Conservation (phyloP, 2,888 invertebrate genomes). For the Epistrophe eligans region DNA sequence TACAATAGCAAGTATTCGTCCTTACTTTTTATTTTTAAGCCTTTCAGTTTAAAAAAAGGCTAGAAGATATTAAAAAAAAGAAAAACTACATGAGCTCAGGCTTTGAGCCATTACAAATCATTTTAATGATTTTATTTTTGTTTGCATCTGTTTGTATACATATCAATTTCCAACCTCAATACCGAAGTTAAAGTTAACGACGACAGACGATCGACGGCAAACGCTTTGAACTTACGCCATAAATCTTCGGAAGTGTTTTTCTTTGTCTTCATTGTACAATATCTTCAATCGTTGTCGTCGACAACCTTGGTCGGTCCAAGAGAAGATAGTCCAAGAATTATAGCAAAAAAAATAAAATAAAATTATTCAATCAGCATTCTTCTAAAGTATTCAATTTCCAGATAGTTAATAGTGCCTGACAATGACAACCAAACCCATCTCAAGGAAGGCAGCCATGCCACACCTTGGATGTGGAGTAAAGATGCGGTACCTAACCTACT, state of each 20-base stretch:
- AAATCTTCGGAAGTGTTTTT: constrained; percentile 9
- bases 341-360: background rate
- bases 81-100: background rate
- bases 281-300: background rate
- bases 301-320: background rate
- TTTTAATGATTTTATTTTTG: background rate
- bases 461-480: constrained; percentile 44
- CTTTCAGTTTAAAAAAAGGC: too few species aligned
- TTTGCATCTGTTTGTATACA: too few species aligned
- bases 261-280: constrained; percentile 7
- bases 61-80: too few species aligned
- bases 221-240: constrained; percentile 16
- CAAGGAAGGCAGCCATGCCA: constrained; percentile 30
- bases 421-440: constrained; percentile 24
- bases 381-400: constrained; percentile 45
- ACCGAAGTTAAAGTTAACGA: background rate
- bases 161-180: background rate
- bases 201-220: background rate
- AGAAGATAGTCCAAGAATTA: constrained; percentile 30
- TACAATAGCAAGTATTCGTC: too few species aligned
- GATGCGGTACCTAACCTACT: background rate
- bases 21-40: too few species aligned
- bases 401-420: constrained; percentile 41
- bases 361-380: constrained; percentile 36
- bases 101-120: background rate